These are phyloP conservation scores for Chelon labrosus DNA, from an alignment of 2,797 vertebrate species.

Conservation along the genomic window DNA sequence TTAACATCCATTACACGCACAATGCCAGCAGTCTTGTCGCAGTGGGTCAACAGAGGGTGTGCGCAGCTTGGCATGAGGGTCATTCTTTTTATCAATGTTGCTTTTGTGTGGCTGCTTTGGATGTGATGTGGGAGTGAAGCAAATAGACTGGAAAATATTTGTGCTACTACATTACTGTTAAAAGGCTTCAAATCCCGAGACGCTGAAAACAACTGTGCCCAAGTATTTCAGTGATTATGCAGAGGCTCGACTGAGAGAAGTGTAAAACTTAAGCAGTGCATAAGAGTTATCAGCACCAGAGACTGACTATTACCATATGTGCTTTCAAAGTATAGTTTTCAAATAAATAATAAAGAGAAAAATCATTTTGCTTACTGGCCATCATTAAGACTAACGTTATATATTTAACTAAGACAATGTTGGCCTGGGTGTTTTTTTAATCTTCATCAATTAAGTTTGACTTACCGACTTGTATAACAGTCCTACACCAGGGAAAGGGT, in stretches of 20 bases:
- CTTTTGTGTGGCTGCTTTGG: conserved; percentile 71
- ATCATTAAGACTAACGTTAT: no score
- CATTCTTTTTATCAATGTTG: conserved; percentile 74
- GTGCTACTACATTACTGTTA: conserved; percentile 9
- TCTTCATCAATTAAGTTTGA: no score
- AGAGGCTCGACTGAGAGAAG: conserved; percentile 1
- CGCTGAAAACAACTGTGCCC: conserved; percentile 20
- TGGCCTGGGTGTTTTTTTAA: no score
- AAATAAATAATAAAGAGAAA: no score
- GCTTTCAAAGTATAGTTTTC: no score
- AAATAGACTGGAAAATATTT: conserved; percentile 65
- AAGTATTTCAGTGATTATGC: neutral
- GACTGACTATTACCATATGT: neutral
- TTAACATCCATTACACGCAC: conserved; percentile 45
- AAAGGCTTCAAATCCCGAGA: conserved; percentile 25
- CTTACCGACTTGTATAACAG: no score
- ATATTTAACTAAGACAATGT: no score
- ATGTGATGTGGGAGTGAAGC: conserved; percentile 63
- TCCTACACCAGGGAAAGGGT: no score
- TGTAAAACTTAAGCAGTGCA: neutral
- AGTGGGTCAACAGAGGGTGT: conserved; percentile 53
- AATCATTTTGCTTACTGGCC: no score
- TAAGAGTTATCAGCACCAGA: neutral
- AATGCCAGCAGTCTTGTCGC: conserved; percentile 49
- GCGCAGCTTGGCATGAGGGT: conserved; percentile 47